Conservation (phyloP, 2,888 invertebrate species). For the Unio pictorum region DNA sequence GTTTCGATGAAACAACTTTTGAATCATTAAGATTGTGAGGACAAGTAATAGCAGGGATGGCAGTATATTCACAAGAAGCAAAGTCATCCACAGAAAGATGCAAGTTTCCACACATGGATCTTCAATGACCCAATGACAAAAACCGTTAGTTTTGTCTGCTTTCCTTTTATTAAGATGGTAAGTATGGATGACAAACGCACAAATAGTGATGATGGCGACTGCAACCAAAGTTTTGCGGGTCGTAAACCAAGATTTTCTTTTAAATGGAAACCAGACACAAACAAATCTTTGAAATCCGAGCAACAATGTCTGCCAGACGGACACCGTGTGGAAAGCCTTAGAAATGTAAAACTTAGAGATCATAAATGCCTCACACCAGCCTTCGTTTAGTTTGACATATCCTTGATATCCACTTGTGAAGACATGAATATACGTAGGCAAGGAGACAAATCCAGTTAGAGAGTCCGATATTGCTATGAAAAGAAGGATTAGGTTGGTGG, state of each 20-base stretch:
- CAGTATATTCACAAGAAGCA: constrained; percentile 19
- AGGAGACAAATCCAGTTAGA: constrained; percentile 13
- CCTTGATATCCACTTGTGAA: no score
- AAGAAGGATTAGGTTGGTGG: constrained; percentile 17
- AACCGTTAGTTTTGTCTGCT: neutral
- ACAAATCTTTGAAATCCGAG: constrained; percentile 33
- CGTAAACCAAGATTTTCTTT: constrained; percentile 12
- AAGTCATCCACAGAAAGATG: constrained; percentile 16
- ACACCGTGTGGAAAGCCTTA: constrained; percentile 29
- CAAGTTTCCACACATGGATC: constrained; percentile 12
- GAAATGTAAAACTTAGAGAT: constrained; percentile 16
- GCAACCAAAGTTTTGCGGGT: constrained; percentile 5
- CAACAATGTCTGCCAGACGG: constrained; percentile 34
- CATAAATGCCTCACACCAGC: constrained; percentile 20
- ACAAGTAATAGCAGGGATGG: constrained; percentile 27
- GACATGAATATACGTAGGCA: constrained; percentile 12
- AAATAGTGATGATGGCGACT: constrained; percentile 12
- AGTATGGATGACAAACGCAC: constrained; percentile 16
- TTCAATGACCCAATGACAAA: constrained; percentile 11
- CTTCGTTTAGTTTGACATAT: neutral
- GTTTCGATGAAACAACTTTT: constrained; percentile 11
- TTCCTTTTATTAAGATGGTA: constrained; percentile 16
- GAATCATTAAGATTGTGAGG: constrained; percentile 20
- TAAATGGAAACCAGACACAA: constrained; percentile 23
- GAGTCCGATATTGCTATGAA: constrained; percentile 18